Evolutionary conservation across 2,113 vertebrate species (phyloP).

Genomic region (Copsychus sechellarum): DNA sequence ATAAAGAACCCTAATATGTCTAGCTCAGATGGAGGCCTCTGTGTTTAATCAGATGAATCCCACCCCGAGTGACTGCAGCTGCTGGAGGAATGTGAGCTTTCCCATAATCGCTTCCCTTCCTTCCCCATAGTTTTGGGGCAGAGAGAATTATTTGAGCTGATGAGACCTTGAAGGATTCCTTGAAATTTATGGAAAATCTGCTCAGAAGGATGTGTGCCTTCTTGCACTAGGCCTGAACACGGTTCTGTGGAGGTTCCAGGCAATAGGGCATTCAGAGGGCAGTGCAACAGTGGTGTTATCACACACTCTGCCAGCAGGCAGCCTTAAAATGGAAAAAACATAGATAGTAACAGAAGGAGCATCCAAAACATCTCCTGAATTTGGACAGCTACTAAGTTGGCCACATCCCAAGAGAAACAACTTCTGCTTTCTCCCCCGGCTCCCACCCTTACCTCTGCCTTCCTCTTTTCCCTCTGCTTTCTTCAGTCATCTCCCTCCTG

Average conservation of each 20-base stretch:
- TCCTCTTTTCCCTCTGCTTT: constrained; percentile 32
- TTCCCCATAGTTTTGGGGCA: constrained; percentile 41
- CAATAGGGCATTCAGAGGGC: background rate
- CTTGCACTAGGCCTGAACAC: background rate
- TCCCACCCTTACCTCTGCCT: constrained; percentile 14
- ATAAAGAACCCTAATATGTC: constrained; percentile 5
- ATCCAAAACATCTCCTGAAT: constrained; percentile 8
- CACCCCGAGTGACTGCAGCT: constrained; percentile 49
- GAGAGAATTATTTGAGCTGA: constrained; percentile 19
- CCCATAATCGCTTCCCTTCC: constrained; percentile 24
- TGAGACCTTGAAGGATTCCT: constrained; percentile 44
- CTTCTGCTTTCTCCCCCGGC: background rate
- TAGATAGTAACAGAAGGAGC: background rate
- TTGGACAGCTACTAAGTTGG: constrained; percentile 51
- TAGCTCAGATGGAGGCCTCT: constrained; percentile 15
- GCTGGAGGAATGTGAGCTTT: constrained; percentile 40
- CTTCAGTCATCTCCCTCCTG: constrained; percentile 39
- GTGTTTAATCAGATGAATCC: constrained; percentile 51
- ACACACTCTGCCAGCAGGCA: background rate
- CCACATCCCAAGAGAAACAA: constrained; percentile 59
- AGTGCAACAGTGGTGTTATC: background rate
- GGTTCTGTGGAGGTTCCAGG: background rate
- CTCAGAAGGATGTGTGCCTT: background rate
- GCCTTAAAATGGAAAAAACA: background rate
- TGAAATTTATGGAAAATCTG: constrained; percentile 15